Conservation (phyloP, 2,113 vertebrate species). For the Vulpes ferrilata region DNA sequence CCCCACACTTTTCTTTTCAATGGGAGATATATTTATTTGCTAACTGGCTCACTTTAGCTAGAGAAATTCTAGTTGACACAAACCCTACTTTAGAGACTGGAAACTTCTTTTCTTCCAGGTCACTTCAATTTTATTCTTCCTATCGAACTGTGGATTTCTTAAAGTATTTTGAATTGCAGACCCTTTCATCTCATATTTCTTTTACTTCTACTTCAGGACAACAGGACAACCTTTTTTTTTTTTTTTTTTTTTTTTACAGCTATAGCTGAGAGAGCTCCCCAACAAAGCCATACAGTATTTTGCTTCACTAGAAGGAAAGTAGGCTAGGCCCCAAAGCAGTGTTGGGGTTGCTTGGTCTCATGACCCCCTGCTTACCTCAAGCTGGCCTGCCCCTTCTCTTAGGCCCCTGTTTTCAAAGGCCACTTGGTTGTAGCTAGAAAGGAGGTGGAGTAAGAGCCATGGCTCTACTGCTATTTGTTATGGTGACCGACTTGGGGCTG, state of each 20-base stretch:
- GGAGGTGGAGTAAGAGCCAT: neutral
- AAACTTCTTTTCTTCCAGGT: slow-evolving; percentile 14
- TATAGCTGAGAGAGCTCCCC: neutral
- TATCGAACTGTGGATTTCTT: neutral
- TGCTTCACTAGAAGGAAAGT: neutral
- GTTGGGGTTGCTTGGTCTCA: neutral
- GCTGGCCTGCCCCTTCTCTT: neutral
- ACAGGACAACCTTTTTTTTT: neutral
- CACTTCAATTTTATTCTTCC: neutral
- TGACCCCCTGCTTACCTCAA: neutral
- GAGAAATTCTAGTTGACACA: neutral
- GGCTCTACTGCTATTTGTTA: neutral
- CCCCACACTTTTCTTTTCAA: neutral
- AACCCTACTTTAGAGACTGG: neutral
- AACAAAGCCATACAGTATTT: neutral
- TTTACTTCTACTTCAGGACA: neutral
- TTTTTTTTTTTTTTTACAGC: neutral
- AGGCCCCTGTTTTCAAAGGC: neutral
- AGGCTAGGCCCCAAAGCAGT: neutral
- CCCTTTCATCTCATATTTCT: slow-evolving; percentile 11
- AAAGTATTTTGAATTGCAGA: neutral
- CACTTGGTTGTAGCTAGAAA: neutral
- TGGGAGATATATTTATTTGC: neutral
- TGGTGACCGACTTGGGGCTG: slow-evolving; percentile 47
- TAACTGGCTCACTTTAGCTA: neutral